phyloP scores from a whole-genome alignment of 1,140 invertebrate genomes.

The Anastatus disparis region DNA sequence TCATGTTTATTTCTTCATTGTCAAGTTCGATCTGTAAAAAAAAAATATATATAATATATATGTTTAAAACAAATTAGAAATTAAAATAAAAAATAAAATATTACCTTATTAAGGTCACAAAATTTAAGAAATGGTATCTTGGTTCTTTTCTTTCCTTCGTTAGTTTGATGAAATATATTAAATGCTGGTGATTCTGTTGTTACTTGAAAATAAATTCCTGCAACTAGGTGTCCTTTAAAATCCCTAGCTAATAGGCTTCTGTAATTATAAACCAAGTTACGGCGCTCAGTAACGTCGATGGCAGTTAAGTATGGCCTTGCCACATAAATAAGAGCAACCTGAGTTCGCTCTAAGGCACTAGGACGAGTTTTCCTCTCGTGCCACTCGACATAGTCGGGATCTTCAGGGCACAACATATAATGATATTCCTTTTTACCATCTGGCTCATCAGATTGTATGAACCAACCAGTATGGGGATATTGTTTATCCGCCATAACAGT shows the following conservation, averaged over 20 bases:
- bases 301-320: conserved; percentile 82
- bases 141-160: conserved; percentile 73
- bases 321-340: conserved; percentile 77
- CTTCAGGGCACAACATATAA: conserved; percentile 75
- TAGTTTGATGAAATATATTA: conserved; percentile 82
- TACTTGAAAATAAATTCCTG: conserved; percentile 85
- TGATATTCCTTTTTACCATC: conserved; percentile 81
- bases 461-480: conserved; percentile 90
- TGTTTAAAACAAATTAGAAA: too few relatives aligned
- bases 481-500: conserved; percentile 86
- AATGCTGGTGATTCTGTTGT: conserved; percentile 70
- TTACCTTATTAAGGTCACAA: conserved; percentile 71
- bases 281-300: conserved; percentile 85
- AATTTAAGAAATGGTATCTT: conserved; percentile 79
- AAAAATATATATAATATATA: too few relatives aligned
- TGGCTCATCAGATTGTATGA: conserved; percentile 80
- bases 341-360: conserved; percentile 62
- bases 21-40: conserved; percentile 71
- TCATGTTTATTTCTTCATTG: conserved; percentile 67
- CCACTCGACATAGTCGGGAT: conserved; percentile 84
- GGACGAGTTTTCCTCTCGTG: conserved; percentile 76
- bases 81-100: neutral
- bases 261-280: conserved; percentile 90
- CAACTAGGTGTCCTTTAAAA: conserved; percentile 80
- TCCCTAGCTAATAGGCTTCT: conserved; percentile 83